phyloP scores from a whole-genome alignment of 1,140 invertebrate species.

The Platyscapa corneri region DNA sequence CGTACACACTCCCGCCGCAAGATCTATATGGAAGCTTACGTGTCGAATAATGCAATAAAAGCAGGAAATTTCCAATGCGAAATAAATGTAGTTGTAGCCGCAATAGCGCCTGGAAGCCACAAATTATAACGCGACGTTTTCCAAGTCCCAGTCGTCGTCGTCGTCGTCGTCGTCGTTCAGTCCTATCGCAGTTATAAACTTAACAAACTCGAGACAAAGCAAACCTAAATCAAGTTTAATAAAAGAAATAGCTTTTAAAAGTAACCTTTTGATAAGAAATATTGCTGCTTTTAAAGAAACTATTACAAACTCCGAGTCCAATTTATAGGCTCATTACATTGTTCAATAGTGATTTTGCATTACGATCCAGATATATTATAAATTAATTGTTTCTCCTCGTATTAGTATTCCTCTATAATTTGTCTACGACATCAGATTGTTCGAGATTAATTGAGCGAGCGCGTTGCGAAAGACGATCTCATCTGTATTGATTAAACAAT shows the following conservation, averaged over 20 bases:
- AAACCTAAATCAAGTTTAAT: too few species aligned
- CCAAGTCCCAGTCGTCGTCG: too few species aligned
- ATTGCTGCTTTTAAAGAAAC: too few species aligned
- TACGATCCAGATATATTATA: background rate
- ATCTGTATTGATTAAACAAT: background rate
- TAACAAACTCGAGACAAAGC: too few species aligned
- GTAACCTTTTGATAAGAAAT: too few species aligned
- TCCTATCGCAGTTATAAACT: too few species aligned
- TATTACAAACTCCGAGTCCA: too few species aligned
- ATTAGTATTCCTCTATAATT: background rate
- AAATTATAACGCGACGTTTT: too few species aligned
- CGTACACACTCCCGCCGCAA: background rate
- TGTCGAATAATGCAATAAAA: background rate
- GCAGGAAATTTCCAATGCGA: background rate
- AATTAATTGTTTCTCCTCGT: background rate
- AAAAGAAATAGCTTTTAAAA: too few species aligned
- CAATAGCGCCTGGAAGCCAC: too few species aligned
- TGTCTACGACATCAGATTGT: slow-evolving; percentile 4
- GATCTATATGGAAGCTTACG: slow-evolving; percentile 4
- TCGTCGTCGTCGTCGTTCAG: too few species aligned
- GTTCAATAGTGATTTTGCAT: background rate
- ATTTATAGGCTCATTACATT: background rate
- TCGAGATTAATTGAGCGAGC: background rate
- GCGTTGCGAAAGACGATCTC: background rate
- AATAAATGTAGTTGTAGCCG: background rate